Evolutionary conservation across 1,140 invertebrate genomes (phyloP).

Genomic region (Telenomus remus): DNA sequence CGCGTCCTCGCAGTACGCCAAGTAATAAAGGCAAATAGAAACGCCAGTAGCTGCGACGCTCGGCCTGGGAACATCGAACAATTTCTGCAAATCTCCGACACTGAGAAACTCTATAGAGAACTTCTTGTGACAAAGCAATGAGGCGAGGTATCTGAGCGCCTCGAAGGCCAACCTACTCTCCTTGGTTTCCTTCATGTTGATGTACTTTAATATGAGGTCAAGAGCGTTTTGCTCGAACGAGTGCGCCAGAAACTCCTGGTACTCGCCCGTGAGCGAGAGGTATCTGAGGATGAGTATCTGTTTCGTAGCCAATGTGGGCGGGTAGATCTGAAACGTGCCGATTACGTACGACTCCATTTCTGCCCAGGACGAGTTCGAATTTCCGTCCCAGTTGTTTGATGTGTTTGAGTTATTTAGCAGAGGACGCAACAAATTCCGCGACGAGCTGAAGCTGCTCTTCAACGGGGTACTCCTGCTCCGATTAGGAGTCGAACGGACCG

Average conservation of each 20-base stretch:
- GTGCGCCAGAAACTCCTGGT: slow-evolving; percentile 95
- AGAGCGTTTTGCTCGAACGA: slow-evolving; percentile 95
- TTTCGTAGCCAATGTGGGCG: slow-evolving; percentile 88
- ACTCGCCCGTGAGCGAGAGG: slow-evolving; percentile 95
- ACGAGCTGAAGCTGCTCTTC: slow-evolving; percentile 53
- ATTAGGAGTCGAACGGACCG: slow-evolving; percentile 57
- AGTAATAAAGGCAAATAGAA: slow-evolving; percentile 95
- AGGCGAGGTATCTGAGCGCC: slow-evolving; percentile 93
- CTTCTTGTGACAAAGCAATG: slow-evolving; percentile 96
- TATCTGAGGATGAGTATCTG: slow-evolving; percentile 95
- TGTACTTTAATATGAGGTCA: slow-evolving; percentile 90
- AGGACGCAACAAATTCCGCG: slow-evolving; percentile 49
- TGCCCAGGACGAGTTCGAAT: slow-evolving; percentile 91
- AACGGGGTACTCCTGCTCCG: slow-evolving; percentile 43
- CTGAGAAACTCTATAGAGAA: slow-evolving; percentile 96
- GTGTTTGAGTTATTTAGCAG: slow-evolving; percentile 40
- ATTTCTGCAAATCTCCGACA: slow-evolving; percentile 86
- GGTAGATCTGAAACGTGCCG: slow-evolving; percentile 89
- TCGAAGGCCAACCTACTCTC: slow-evolving; percentile 96
- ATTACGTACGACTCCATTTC: slow-evolving; percentile 92
- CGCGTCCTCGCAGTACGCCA: slow-evolving; percentile 97
- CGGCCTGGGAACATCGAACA: slow-evolving; percentile 92
- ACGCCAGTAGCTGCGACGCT: slow-evolving; percentile 97
- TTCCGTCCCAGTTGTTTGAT: slow-evolving; percentile 66
- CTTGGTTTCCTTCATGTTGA: slow-evolving; percentile 90